These are phyloP conservation scores for Hippocampus barbouri DNA, from an alignment of 2,113 vertebrate genomes.

Conservation along the genomic window DNA sequence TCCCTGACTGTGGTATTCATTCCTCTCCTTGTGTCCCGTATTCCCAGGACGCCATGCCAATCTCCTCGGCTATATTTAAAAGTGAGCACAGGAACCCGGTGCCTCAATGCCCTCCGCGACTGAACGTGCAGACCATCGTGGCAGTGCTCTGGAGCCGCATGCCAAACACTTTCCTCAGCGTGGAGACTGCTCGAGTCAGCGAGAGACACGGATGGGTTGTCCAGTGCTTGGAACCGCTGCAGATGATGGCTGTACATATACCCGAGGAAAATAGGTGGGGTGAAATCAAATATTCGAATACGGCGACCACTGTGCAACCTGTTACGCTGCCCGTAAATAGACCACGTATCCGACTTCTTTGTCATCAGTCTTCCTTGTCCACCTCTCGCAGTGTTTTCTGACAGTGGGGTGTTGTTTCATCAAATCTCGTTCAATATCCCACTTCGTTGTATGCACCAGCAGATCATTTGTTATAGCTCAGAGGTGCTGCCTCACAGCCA, in stretches of 20 bases:
- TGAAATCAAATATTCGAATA: background rate
- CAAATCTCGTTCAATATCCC: background rate
- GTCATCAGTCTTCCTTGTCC: too few relatives aligned
- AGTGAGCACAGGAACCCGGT: conserved; percentile 89
- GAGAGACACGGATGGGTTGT: conserved; percentile 94
- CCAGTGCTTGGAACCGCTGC: conserved; percentile 88
- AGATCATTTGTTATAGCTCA: background rate
- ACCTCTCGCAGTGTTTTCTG: too few relatives aligned
- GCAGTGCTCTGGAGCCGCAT: conserved; percentile 95
- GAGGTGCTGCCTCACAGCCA: background rate
- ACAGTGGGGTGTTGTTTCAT: too few relatives aligned
- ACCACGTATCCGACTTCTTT: too few relatives aligned
- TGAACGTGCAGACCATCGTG: conserved; percentile 90
- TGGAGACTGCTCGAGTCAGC: conserved; percentile 89
- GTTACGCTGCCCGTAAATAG: too few relatives aligned
- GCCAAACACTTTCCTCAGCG: conserved; percentile 88
- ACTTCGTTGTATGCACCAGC: background rate
- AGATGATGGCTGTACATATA: conserved; percentile 96
- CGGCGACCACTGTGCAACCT: too few relatives aligned
- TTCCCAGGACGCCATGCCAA: conserved; percentile 87
- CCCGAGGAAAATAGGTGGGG: conserved; percentile 91
- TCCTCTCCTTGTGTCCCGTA: background rate
- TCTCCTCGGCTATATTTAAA: conserved; percentile 95
- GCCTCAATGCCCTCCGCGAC: conserved; percentile 88
- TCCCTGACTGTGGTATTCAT: background rate